phyloP scores from a whole-genome alignment of 1,140 invertebrate genomes.

The Sycophila sp. region DNA sequence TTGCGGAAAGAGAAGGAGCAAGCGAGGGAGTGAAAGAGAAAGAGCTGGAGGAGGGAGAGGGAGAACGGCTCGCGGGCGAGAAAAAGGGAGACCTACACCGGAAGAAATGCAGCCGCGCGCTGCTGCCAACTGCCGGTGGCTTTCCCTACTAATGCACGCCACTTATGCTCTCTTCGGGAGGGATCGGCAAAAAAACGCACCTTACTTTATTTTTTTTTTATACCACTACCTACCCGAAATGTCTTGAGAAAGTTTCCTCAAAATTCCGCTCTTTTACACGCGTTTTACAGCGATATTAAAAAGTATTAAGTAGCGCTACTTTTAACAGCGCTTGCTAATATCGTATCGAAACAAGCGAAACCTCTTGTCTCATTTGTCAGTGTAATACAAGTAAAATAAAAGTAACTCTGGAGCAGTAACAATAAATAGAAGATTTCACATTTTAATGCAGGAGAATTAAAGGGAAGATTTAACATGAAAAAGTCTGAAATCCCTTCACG shows the following conservation, averaged over 20 bases:
- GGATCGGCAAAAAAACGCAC: no score
- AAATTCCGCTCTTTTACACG: no score
- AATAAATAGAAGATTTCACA: not conserved
- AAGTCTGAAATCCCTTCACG: not conserved
- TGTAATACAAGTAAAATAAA: no score
- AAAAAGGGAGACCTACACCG: not conserved
- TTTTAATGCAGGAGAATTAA: not conserved
- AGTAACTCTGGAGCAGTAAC: no score
- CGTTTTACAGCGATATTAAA: no score
- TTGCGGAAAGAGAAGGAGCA: slow-evolving; percentile 19
- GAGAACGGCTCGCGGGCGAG: slow-evolving; percentile 9
- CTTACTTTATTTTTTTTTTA: no score
- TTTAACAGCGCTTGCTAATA: no score
- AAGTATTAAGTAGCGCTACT: no score
- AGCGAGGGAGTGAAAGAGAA: slow-evolving; percentile 35
- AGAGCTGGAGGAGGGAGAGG: not conserved
- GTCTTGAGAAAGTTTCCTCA: no score
- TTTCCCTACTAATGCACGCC: slow-evolving; percentile 36
- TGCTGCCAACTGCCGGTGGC: slow-evolving; percentile 39
- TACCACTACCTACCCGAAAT: no score
- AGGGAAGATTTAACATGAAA: not conserved
- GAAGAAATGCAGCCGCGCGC: slow-evolving; percentile 25
- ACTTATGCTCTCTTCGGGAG: slow-evolving; percentile 28
- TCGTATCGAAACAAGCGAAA: no score
- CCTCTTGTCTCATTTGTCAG: no score